A percentile compares a stretch with the other conserved stretches of the same genome.
Conservation (phyloP, 1,140 invertebrate species). For the Pollicipes pollicipes region DNA sequence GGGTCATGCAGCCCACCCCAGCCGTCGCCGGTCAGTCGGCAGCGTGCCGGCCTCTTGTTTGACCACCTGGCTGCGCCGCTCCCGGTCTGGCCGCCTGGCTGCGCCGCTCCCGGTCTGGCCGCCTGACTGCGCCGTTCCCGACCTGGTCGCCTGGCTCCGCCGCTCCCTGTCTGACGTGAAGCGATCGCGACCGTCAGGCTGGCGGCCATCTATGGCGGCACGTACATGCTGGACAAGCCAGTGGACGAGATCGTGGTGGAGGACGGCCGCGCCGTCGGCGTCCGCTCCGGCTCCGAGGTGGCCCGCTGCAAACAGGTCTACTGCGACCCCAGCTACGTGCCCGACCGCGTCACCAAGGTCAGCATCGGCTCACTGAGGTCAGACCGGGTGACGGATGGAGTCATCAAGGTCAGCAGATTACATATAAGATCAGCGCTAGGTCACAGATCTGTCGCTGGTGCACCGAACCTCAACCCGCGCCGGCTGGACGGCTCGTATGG, state of each 20-base stretch:
- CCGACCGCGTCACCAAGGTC: conserved; percentile 51
- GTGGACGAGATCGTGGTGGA: conserved; percentile 90
- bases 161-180: no score
- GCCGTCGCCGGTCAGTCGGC: no score
- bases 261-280: conserved; percentile 74
- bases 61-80: no score
- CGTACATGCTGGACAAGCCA: conserved; percentile 98
- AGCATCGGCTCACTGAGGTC: conserved; percentile 28
- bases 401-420: conserved; percentile 9
- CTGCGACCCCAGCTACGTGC: conserved; percentile 95
- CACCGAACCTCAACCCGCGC: no score
- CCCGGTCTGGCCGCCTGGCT: no score
- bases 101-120: no score
- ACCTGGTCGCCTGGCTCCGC: no score
- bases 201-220: conserved; percentile 98
- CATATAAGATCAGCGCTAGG: conserved; percentile 9
- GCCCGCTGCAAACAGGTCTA: conserved; percentile 96
- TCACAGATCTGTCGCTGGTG: no score
- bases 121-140: no score
- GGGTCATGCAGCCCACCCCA: no score
- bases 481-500: no score
- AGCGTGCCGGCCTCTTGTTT: no score
- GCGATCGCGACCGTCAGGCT: conserved; percentile 36
- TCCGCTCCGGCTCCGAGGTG: conserved; percentile 78
- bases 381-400: conserved; percentile 31